A percentile compares a stretch with the other conserved stretches of the same genome.
These are phyloP conservation scores for Cuculus canorus DNA, from an alignment of 2,797 vertebrate genomes.

Conservation along the genomic window DNA sequence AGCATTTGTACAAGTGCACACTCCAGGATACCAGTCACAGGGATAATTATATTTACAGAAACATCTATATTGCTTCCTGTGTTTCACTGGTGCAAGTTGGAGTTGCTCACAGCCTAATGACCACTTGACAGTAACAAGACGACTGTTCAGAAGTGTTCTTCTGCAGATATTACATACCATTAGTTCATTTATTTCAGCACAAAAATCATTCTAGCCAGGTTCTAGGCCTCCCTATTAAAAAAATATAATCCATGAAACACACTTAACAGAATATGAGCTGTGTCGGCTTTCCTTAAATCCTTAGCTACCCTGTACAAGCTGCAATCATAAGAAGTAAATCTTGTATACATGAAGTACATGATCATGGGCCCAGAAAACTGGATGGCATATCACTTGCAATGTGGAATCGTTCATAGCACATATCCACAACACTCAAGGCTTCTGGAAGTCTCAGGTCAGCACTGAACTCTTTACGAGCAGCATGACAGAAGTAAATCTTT, in stretches of 20 bases:
- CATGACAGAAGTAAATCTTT: not conserved
- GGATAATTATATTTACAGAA: not conserved
- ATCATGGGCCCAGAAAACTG: not conserved
- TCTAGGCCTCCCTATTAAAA: not conserved
- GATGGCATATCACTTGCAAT: not conserved
- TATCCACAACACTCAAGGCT: not conserved
- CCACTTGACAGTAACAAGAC: not conserved
- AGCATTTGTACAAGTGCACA: not conserved
- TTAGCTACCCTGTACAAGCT: not conserved
- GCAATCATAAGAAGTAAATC: not conserved
- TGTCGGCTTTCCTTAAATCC: not conserved
- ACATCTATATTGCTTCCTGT: not conserved
- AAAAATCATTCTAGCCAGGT: not conserved
- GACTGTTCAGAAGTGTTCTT: not conserved
- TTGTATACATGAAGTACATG: not conserved
- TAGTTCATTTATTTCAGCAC: not conserved
- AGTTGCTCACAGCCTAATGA: not conserved
- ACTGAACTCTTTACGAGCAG: not conserved
- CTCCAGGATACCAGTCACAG: not conserved
- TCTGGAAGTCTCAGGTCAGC: not conserved
- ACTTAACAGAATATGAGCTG: not conserved
- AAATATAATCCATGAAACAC: not conserved
- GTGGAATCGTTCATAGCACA: not conserved
- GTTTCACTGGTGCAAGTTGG: not conserved
- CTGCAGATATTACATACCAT: not conserved